Evolutionary conservation across 2,797 vertebrate species (phyloP).

Genomic region (Lagocephalus sceleratus): DNA sequence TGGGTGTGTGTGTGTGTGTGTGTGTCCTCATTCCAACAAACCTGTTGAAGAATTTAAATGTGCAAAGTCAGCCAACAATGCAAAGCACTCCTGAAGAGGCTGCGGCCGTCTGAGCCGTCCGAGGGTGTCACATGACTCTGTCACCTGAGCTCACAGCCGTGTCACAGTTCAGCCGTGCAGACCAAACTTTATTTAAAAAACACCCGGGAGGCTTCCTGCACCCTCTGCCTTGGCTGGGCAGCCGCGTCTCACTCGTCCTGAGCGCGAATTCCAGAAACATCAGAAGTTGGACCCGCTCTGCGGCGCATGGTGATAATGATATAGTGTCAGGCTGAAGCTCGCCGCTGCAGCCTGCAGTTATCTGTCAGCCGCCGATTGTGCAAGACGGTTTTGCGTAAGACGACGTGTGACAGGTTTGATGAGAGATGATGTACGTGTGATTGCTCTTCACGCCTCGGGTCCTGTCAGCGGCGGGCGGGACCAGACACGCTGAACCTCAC

Average conservation of each 20-base stretch:
- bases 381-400: constrained; percentile 55
- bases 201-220: too few species aligned
- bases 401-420: constrained; percentile 56
- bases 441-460: constrained; percentile 61
- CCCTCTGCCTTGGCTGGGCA: too few species aligned
- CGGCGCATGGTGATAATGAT: constrained; percentile 17
- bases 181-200: too few species aligned
- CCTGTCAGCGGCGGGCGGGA: constrained; percentile 43
- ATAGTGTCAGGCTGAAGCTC: constrained; percentile 15
- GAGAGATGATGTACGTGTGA: constrained; percentile 63
- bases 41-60: constrained; percentile 10
- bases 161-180: too few species aligned
- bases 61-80: too few species aligned
- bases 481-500: constrained; percentile 39
- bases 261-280: constrained; percentile 9
- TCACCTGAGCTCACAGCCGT: not conserved
- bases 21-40: constrained; percentile 13
- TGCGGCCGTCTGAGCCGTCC: too few species aligned
- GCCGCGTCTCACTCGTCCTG: too few species aligned
- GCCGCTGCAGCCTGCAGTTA: constrained; percentile 14
- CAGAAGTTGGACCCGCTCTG: constrained; percentile 1
- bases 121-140: not conserved
- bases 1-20: too few species aligned
- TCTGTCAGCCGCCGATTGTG: constrained; percentile 53
- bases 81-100: not conserved